phyloP scores from a whole-genome alignment of 92 coral and sea anemone genomes.

The Micromussa lordhowensis region DNA sequence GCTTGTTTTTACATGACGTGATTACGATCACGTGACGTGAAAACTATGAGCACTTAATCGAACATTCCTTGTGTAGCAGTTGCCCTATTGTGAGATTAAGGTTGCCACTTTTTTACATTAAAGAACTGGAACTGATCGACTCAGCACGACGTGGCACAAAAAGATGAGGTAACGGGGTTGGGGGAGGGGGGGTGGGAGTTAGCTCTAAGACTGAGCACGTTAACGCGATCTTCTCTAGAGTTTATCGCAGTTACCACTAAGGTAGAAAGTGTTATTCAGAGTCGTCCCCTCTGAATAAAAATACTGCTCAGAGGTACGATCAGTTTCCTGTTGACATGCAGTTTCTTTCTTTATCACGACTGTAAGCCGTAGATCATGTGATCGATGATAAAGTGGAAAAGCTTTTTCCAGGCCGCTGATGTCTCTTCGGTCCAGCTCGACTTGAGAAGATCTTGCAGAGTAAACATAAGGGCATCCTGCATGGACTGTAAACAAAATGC shows the following conservation, averaged over 20 bases:
- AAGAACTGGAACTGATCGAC: too few relatives aligned
- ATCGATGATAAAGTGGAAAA: constrained; percentile 59
- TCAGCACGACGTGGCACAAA: neutral
- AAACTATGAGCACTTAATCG: too few relatives aligned
- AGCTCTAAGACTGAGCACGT: too few relatives aligned
- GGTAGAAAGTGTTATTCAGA: too few relatives aligned
- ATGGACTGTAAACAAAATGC: constrained; percentile 54
- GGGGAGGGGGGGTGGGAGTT: too few relatives aligned
- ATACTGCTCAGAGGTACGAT: neutral
- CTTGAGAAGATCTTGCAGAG: constrained; percentile 57
- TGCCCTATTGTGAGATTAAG: too few relatives aligned
- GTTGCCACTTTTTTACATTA: too few relatives aligned
- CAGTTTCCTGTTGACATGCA: neutral
- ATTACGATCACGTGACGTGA: too few relatives aligned
- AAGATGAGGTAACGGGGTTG: too few relatives aligned
- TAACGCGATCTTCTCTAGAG: neutral
- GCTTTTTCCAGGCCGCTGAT: constrained; percentile 73
- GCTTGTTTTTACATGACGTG: too few relatives aligned
- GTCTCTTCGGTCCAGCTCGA: constrained; percentile 75
- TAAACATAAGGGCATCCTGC: constrained; percentile 69
- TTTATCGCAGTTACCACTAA: neutral
- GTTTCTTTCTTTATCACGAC: neutral
- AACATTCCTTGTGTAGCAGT: too few relatives aligned
- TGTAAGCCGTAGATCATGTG: constrained; percentile 70
- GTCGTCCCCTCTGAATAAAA: neutral